phyloP scores from a whole-genome alignment of 1,140 invertebrate genomes.

The Mycetomoellerius zeteki region DNA sequence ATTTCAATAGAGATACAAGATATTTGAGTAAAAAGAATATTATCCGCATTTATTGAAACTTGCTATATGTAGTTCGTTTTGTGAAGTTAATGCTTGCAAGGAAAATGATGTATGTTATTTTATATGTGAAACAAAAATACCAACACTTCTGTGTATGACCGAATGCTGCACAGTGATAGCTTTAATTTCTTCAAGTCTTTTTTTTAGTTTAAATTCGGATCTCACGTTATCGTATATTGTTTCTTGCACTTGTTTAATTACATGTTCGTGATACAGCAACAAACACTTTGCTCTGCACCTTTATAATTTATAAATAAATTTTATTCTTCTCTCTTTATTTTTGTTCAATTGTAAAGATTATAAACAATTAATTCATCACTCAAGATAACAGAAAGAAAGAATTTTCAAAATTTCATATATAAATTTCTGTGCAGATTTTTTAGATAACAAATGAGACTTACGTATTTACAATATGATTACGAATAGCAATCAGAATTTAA shows the following conservation, averaged over 20 bases:
- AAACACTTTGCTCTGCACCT: neutral
- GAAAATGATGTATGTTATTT: slow-evolving; percentile 14
- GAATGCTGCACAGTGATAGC: slow-evolving; percentile 45
- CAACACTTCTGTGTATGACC: slow-evolving; percentile 24
- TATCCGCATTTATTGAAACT: slow-evolving; percentile 9
- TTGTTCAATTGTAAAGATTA: neutral
- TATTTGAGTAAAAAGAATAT: neutral
- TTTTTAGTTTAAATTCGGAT: neutral
- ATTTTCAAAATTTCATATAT: neutral
- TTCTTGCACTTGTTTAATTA: slow-evolving; percentile 34
- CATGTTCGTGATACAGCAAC: slow-evolving; percentile 1
- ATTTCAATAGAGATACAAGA: neutral
- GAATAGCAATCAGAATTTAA: neutral
- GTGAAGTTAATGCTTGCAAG: slow-evolving; percentile 35
- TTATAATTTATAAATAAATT: slow-evolving; percentile 25
- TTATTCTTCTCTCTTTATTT: neutral
- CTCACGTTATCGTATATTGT: neutral
- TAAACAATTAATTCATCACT: neutral
- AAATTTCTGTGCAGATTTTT: neutral
- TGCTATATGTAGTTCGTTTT: slow-evolving; percentile 20
- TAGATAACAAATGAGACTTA: slow-evolving; percentile 3
- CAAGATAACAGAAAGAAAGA: neutral
- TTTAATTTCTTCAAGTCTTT: slow-evolving; percentile 8
- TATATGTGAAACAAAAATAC: slow-evolving; percentile 15
- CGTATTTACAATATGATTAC: neutral